A percentile compares a stretch with the other conserved stretches of the same genome.
Conservation (phyloP, 2,797 vertebrate species). For the Malurus leucopterus region DNA sequence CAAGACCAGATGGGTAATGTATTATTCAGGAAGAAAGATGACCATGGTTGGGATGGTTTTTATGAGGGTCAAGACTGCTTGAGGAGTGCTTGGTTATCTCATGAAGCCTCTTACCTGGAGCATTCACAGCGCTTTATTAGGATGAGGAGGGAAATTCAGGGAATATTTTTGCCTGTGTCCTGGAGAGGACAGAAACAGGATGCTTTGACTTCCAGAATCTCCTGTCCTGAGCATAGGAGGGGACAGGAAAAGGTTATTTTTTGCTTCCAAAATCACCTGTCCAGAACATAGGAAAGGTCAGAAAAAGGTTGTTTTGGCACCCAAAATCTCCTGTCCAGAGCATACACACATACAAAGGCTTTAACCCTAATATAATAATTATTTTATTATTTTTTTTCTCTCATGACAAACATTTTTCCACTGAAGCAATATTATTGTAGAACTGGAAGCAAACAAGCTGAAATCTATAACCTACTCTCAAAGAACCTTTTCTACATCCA, state of each 20-base stretch:
- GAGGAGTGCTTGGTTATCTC: background rate
- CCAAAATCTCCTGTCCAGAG: background rate
- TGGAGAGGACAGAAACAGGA: background rate
- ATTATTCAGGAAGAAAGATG: constrained; percentile 37
- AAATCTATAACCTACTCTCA: background rate
- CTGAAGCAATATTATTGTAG: background rate
- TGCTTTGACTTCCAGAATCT: background rate
- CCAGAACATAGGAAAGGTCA: background rate
- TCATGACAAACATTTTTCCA: background rate
- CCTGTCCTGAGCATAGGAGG: rapidly evolving
- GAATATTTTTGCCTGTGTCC: background rate
- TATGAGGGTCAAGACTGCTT: background rate
- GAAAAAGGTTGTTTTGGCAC: background rate
- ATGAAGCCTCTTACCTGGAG: background rate
- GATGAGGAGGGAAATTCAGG: background rate
- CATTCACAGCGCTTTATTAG: background rate
- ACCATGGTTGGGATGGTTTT: background rate
- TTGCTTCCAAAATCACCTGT: background rate
- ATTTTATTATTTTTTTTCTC: rapidly evolving
- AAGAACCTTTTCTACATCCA: background rate
- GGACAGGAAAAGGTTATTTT: background rate
- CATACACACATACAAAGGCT: background rate
- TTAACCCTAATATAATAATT: background rate
- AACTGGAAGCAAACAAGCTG: background rate
- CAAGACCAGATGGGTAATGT: background rate